These are phyloP conservation scores for Calameuta filiformis DNA, from an alignment of 2,888 invertebrate genomes.

Conservation along the genomic window DNA sequence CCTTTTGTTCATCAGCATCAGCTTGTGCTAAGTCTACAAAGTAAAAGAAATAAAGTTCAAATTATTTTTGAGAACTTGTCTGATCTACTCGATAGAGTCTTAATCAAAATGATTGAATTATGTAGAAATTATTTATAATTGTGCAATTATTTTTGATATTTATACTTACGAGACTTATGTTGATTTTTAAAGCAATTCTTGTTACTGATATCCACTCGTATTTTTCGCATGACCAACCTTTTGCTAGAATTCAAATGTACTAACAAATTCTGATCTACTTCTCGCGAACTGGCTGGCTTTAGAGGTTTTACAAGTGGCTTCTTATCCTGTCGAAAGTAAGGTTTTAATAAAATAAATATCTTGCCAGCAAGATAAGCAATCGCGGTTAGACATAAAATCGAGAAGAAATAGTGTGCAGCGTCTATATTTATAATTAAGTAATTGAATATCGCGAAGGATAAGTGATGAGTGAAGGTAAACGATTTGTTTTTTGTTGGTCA, in stretches of 20 bases:
- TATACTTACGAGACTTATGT: background rate
- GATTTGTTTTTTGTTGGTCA: conserved; percentile 4
- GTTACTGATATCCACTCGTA: conserved; percentile 49
- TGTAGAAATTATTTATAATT: background rate
- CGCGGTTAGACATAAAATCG: background rate
- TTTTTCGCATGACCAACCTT: conserved; percentile 60
- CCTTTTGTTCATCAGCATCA: conserved; percentile 57
- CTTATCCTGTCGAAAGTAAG: conserved; percentile 47
- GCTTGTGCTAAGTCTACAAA: conserved; percentile 45
- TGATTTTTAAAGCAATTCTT: conserved; percentile 1
- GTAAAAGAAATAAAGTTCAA: conserved; percentile 16
- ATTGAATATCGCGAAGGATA: background rate
- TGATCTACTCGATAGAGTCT: background rate
- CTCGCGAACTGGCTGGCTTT: conserved; percentile 40
- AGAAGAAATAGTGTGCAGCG: background rate
- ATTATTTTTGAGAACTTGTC: background rate
- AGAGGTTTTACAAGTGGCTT: conserved; percentile 46
- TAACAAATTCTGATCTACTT: conserved; percentile 58
- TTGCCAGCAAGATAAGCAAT: background rate
- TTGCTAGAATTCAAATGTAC: conserved; percentile 59
- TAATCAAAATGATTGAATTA: background rate
- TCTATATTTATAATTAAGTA: background rate
- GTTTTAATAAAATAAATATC: background rate
- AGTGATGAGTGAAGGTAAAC: background rate
- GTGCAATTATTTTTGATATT: background rate